Conservation (phyloP, 2,113 vertebrate species). For the Sinocyclocheilus anshuiensis region DNA sequence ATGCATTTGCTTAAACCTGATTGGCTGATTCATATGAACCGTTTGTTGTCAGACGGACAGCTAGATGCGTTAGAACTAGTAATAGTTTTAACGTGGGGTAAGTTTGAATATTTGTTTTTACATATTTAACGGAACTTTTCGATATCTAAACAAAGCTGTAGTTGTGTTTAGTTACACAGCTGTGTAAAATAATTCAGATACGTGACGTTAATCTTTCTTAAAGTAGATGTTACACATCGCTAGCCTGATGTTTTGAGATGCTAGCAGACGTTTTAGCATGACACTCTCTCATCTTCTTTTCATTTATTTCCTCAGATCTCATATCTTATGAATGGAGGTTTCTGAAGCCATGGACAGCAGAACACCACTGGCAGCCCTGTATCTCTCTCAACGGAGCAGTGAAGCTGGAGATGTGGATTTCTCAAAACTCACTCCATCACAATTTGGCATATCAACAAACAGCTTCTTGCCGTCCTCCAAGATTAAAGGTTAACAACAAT, state of each 20-base stretch:
- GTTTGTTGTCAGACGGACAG: not conserved
- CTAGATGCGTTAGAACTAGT: conserved; percentile 56
- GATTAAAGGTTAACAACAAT: conserved; percentile 66
- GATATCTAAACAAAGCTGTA: not conserved
- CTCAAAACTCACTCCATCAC: conserved; percentile 62
- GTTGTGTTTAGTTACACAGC: not conserved
- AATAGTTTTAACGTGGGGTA: conserved; percentile 26
- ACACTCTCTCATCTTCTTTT: not conserved
- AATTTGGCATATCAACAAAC: conserved; percentile 72
- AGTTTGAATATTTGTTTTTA: conserved; percentile 49
- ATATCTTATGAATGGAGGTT: conserved; percentile 25
- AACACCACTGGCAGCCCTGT: conserved; percentile 7
- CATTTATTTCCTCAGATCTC: not conserved
- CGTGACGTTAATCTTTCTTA: too few relatives aligned
- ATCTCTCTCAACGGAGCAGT: conserved; percentile 16
- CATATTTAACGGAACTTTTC: not conserved
- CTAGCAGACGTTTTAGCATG: not conserved
- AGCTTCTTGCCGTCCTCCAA: conserved; percentile 68
- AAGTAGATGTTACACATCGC: not conserved
- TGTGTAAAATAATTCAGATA: not conserved
- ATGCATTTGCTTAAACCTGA: not conserved
- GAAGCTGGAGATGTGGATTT: conserved; percentile 57
- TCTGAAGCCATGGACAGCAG: conserved; percentile 28
- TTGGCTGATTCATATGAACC: conserved; percentile 75
- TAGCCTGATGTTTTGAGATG: not conserved